Evolutionary conservation across 2,888 invertebrate species (phyloP).

Genomic region (Volucella zonaria): DNA sequence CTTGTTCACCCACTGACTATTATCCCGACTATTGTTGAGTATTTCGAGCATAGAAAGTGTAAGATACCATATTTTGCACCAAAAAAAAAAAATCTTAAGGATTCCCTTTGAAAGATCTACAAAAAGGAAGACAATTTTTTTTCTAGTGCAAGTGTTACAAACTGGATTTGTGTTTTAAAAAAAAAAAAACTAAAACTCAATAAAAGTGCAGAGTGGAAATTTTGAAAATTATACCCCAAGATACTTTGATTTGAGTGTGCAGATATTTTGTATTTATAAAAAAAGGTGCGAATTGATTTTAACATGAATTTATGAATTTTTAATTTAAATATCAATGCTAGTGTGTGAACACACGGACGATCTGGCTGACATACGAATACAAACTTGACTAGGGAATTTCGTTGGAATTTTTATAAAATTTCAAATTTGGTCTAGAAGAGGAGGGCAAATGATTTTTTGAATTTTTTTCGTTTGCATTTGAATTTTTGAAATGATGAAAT

Average conservation of each 20-base stretch:
- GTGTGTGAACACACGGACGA: not conserved
- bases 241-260: constrained; percentile 11
- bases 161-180: constrained; percentile 46
- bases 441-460: constrained; percentile 26
- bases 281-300: constrained; percentile 62
- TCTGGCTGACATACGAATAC: not conserved
- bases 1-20: constrained; percentile 61
- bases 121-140: not conserved
- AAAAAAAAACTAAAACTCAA: not conserved
- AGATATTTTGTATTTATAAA: constrained; percentile 15
- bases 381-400: not conserved
- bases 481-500: constrained; percentile 48
- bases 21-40: constrained; percentile 54
- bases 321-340: constrained; percentile 16
- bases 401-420: not conserved
- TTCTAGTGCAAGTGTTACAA: constrained; percentile 52
- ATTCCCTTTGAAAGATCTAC: constrained; percentile 3
- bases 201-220: constrained; percentile 14
- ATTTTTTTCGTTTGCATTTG: constrained; percentile 25
- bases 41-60: not conserved
- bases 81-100: constrained; percentile 5
- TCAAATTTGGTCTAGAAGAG: not conserved
- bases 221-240: constrained; percentile 4
- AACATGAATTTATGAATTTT: constrained; percentile 40
- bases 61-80: not conserved